phyloP scores from a whole-genome alignment of 2,113 vertebrate genomes.

The Picathartes gymnocephalus region DNA sequence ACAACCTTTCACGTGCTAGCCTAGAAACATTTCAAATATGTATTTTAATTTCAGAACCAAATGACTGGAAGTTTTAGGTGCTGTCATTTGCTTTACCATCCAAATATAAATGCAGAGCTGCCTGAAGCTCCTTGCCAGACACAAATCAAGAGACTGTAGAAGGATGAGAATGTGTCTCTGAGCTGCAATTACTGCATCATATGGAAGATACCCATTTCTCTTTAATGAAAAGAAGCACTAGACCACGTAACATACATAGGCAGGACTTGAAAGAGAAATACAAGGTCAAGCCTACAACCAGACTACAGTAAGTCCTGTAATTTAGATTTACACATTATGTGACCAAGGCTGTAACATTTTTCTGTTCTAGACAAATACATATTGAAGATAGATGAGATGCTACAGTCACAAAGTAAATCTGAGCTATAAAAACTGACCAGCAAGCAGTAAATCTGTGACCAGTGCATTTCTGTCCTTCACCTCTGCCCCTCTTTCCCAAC shows the following conservation, averaged over 20 bases:
- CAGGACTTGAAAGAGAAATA: background rate
- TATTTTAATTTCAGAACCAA: background rate
- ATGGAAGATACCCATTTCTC: background rate
- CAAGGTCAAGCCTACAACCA: background rate
- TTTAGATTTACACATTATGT: background rate
- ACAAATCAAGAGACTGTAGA: background rate
- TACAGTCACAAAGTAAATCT: background rate
- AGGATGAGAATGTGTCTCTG: fast-evolving
- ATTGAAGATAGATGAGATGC: background rate
- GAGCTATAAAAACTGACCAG: background rate
- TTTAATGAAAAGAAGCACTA: background rate
- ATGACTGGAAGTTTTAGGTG: background rate
- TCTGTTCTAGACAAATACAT: background rate
- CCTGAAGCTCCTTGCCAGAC: background rate
- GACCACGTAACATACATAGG: background rate
- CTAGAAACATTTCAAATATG: background rate
- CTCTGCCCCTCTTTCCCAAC: background rate
- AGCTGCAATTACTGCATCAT: background rate
- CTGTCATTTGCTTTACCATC: background rate
- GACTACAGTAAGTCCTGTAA: background rate
- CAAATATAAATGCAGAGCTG: background rate
- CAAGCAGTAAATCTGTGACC: background rate
- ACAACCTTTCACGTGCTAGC: background rate
- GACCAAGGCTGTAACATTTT: background rate
- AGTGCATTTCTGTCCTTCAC: background rate